Evolutionary conservation across 1,140 invertebrate genomes (phyloP).

Genomic region (Ostrea denselamellosa): DNA sequence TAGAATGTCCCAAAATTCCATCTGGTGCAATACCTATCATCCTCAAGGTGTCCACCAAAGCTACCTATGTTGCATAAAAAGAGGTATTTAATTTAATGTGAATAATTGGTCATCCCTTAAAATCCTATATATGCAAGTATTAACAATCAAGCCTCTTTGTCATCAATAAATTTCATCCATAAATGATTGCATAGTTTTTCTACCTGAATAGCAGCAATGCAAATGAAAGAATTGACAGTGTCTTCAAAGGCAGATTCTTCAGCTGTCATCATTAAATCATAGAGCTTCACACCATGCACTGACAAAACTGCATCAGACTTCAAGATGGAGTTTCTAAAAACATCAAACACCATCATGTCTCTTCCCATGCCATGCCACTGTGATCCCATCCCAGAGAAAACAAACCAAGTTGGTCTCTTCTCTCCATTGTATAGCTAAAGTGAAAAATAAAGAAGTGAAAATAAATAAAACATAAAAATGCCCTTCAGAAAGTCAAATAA

Average conservation of each 20-base stretch:
- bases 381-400: slow-evolving; percentile 97
- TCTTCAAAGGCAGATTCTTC: slow-evolving; percentile 89
- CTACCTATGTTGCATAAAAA: slow-evolving; percentile 82
- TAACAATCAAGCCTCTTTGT: neutral
- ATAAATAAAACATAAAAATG: neutral
- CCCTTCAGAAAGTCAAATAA: neutral
- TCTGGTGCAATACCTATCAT: slow-evolving; percentile 90
- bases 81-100: neutral
- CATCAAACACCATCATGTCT: slow-evolving; percentile 88
- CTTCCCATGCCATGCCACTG: slow-evolving; percentile 97
- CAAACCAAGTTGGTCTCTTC: slow-evolving; percentile 91
- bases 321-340: slow-evolving; percentile 88
- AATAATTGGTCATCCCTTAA: neutral
- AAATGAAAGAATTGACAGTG: slow-evolving; percentile 92
- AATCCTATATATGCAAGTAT: neutral
- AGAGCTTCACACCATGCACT: slow-evolving; percentile 88
- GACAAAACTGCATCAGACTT: slow-evolving; percentile 87
- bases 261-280: slow-evolving; percentile 88
- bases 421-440: slow-evolving; percentile 70
- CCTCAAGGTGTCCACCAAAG: slow-evolving; percentile 91
- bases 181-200: slow-evolving; percentile 32
- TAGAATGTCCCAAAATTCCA: slow-evolving; percentile 97
- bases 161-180: neutral
- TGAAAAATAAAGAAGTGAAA: slow-evolving; percentile 2
- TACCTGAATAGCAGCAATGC: slow-evolving; percentile 96